These are phyloP conservation scores for Stigmatopora nigra DNA, from an alignment of 2,113 vertebrate genomes.

Conservation along the genomic window DNA sequence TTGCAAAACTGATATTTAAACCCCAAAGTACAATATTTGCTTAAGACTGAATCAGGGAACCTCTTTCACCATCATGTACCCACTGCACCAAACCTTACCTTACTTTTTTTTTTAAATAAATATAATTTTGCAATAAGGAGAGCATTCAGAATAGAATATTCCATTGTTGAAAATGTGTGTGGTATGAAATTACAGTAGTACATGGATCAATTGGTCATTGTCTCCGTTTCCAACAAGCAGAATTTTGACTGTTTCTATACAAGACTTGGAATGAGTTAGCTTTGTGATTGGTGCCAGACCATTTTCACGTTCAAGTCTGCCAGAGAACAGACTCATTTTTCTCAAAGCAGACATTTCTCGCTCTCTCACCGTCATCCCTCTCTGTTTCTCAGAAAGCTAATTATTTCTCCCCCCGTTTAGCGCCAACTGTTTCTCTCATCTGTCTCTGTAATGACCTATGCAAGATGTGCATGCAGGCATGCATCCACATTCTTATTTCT, in stretches of 20 bases:
- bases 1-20: neutral
- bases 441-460: constrained; percentile 64
- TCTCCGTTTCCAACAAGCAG: constrained; percentile 42
- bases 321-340: constrained; percentile 48
- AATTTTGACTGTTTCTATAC: constrained; percentile 40
- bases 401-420: constrained; percentile 59
- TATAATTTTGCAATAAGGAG: neutral
- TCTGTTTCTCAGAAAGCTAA: constrained; percentile 50
- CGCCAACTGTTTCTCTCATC: constrained; percentile 69
- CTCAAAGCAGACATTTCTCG: constrained; percentile 41
- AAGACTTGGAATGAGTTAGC: constrained; percentile 45
- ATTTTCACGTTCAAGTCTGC: constrained; percentile 56
- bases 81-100: neutral
- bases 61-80: no score
- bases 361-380: constrained; percentile 15
- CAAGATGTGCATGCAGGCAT: constrained; percentile 45
- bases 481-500: constrained; percentile 21
- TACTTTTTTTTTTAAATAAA: neutral
- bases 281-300: constrained; percentile 47
- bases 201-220: constrained; percentile 44
- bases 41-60: no score
- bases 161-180: neutral
- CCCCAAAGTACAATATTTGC: neutral
- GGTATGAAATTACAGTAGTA: constrained; percentile 26
- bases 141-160: neutral